Base-by-base conservation (phyloP, 2,888 invertebrate genomes). In the Crematogaster levior region DNA sequence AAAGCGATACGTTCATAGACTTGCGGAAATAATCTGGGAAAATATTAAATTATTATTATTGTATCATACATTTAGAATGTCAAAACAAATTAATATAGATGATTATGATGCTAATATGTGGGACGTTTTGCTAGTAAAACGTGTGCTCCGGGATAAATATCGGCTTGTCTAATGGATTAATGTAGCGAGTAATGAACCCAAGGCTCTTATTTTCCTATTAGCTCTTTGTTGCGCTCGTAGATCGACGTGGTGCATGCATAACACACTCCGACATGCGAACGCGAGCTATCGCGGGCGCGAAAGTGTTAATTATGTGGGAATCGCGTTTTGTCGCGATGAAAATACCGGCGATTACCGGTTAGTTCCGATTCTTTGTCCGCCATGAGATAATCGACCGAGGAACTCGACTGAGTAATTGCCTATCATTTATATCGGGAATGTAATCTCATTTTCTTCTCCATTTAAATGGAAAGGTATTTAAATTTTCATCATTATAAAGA, bases 251-350 rank as follows among this genome's bases (percentile, higher is more conserved):
- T n/a, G 58, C 81, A n/a, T 65, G 37, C 18, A 53, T 73, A 51
- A 56, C 7, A n/a, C 18, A 18, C 10, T 43, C 24, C 24, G 81
- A 40, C 56, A 58, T 60, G 37, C 37, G 40, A 66, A 7, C 48
- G 15, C 2, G 24, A 21, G 21, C 27, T 68, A 51, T 77, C 51
- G 66, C 34, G 40, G 34, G 37, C 40, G 83, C 40, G 83, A 79
- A 60, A 56, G 83, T 12, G 53, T 48, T 46, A 66, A 83, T 84
- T 84, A 80, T 21, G 51, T 53, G 56, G 5, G 40, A 66, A 63
- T 30, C 56, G 24, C 40, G 58, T 51, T 53, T 51, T 83, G 65
- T 73, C 68, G 30, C 51, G 43, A 30, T 48, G 56, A 53, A 51
- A 72, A 84, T 21, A 72, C 43, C 60, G 40, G 40, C 34, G 58